Evolutionary conservation across 2,888 invertebrate species (phyloP), one percentile per base, ranked within the genome.

Genomic region (Emmelina monodactyla): DNA sequence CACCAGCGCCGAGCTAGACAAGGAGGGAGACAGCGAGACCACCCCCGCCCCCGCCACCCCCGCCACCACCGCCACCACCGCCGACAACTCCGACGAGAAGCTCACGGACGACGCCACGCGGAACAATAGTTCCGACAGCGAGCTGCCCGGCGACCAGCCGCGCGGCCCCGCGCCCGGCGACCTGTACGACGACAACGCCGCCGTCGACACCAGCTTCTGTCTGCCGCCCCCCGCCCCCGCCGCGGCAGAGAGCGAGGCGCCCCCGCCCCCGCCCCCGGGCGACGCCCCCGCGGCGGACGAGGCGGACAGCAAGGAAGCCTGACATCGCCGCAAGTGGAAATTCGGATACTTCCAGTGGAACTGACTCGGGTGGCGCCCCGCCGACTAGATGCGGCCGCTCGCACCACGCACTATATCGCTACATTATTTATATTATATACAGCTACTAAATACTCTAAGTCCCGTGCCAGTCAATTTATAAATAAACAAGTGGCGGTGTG

Each of bases 341-440:
- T 56, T 58, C 36, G 71, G 70, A 43, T 67, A 68, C 61, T 71
- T 73, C 66, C 73, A 68, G 61, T 65, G 68, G 69, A 64, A 61
- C 58, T 72, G 73, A 76, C 71, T 75, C 75, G 76, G 76, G 78
- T 71, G 73, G 66, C 59, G 58, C 58, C 51, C 13, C 13, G 31
- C 10, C 14, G 7, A 14, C 33, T n/a, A 29, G 33, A 32, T 12
- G 25, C 22, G 16, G 15, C 30, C 32, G 32, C 16, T 25, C 22
- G 15, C 13, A 22, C n/a, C 22, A 31, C 35, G 38, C 16, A 34
- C n/a, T n/a, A 33, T 32, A 3, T 19, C 37, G 40, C 40, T 37
- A 37, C 37, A 28, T 25, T 19, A 38, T 37, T 9, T 29, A 29
- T 7, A 13, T 14, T 7, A 29, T 9, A 12, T 4, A 29, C 6